These are phyloP conservation scores for Napeogenes sylphis DNA, from an alignment of 2,888 invertebrate genomes.

Conservation along the genomic window DNA sequence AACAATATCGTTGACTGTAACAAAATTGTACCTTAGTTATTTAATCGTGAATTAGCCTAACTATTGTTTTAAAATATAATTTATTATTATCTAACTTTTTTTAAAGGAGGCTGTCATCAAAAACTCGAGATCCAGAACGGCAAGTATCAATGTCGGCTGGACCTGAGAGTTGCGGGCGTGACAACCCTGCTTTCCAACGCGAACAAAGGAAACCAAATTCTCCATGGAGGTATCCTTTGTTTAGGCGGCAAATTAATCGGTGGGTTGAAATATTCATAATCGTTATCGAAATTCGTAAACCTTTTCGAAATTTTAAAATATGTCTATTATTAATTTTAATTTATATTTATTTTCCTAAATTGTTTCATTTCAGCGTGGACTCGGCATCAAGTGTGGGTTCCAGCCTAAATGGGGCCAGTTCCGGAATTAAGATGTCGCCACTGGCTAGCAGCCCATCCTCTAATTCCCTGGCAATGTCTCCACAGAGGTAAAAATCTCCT, in stretches of 20 bases:
- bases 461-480: constrained; percentile 48
- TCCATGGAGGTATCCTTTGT: constrained; percentile 84
- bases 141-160: constrained; percentile 67
- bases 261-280: constrained; percentile 38
- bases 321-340: constrained; percentile 5
- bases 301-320: too few relatives aligned
- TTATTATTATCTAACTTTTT: neutral
- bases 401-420: constrained; percentile 77
- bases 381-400: constrained; percentile 79
- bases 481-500: constrained; percentile 53
- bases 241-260: constrained; percentile 70
- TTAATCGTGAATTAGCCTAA: too few relatives aligned
- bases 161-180: constrained; percentile 72
- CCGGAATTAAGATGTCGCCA: constrained; percentile 73
- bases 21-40: too few relatives aligned
- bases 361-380: constrained; percentile 59
- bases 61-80: neutral
- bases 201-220: constrained; percentile 81
- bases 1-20: too few relatives aligned
- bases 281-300: too few relatives aligned
- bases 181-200: constrained; percentile 83
- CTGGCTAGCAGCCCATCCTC: constrained; percentile 50
- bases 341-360: neutral
- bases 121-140: constrained; percentile 78
- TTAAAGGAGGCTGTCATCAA: constrained; percentile 81